These are phyloP conservation scores for Protonibea diacanthus DNA, from an alignment of 2,797 vertebrate genomes.

Conservation along the genomic window DNA sequence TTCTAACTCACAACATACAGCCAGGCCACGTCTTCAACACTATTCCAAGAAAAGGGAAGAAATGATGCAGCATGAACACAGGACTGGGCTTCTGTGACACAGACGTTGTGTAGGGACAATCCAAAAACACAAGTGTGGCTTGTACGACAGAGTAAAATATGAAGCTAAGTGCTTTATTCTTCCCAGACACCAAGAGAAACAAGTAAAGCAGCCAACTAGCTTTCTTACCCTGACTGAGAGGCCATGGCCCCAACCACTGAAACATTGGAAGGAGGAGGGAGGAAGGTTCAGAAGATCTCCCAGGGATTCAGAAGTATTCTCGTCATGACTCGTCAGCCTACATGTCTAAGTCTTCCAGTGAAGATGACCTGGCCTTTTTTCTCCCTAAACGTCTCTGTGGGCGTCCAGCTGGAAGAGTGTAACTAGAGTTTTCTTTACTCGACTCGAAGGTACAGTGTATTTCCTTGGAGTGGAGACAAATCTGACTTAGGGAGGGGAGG, in stretches of 20 bases:
- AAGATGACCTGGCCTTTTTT: slow-evolving; percentile 28
- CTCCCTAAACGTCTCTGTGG: slow-evolving; percentile 29
- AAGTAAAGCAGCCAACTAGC: slow-evolving; percentile 69
- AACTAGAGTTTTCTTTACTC: slow-evolving; percentile 74
- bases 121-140: slow-evolving; percentile 4
- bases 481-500: slow-evolving; percentile 87
- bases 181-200: slow-evolving; percentile 38
- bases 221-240: slow-evolving; percentile 90
- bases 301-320: slow-evolving; percentile 77
- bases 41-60: not conserved
- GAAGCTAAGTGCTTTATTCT: slow-evolving; percentile 17
- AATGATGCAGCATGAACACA: slow-evolving; percentile 52
- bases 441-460: slow-evolving; percentile 76
- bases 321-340: slow-evolving; percentile 68
- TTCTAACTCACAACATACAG: slow-evolving; percentile 38
- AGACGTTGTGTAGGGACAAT: slow-evolving; percentile 21
- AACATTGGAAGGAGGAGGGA: slow-evolving; percentile 86
- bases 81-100: slow-evolving; percentile 41
- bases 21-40: slow-evolving; percentile 46
- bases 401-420: slow-evolving; percentile 50
- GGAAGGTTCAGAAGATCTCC: slow-evolving; percentile 78
- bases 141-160: not conserved
- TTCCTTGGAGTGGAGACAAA: slow-evolving; percentile 87
- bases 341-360: slow-evolving; percentile 40
- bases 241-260: slow-evolving; percentile 87